Evolutionary conservation across 30 jellyfish, hydroid and myxozoan genomes (phyloP), one percentile per base, ranked within the genome.

Genomic region (Cassiopea andromeda): DNA sequence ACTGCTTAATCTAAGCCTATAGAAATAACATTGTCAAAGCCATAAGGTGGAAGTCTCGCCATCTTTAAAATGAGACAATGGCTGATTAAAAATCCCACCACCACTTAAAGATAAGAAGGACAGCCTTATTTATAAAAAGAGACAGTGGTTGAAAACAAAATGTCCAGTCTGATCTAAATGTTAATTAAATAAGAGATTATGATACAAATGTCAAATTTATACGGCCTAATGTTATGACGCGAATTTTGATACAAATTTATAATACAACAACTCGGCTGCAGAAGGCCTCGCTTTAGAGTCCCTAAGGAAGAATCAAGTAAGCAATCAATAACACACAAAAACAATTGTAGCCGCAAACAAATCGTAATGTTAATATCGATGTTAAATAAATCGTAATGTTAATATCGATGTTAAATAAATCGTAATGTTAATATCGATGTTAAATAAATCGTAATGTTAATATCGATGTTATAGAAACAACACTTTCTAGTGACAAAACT

Each of bases 271-370:
- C 87, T 90, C 92, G 12, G 79, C 89, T 6, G 97, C 97, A 2
- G 97, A 82, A 14, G 97, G 97, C 58, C 97, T 90, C 27, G 92
- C 92, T 87, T 82, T 90, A 16, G 97, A 68, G 84, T 90, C 97
- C 92, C 97, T 90, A 75, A 89, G 57, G 47, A 43, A 70, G 47
- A 80, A 17, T 0, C 47, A 54, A 85, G 27, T 61, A 61, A 61
- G 4, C 19, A 14, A 61, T 50, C 8, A 50, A 50, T 50, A 50
- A 50, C 9, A 50, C 8, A 50, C 5, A 50, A 50, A 50, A 50
- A 9, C 9, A 2, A 9, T 9, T 50, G 64, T 50, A 9, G 64
- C 9, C 5, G 64, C 64, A 50, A 50, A 50, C n/a, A n/a, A n/a
- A n/a, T n/a, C n/a, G n/a, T n/a, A 50, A 50, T 50, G 64, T 2